These are phyloP conservation scores for Orcinus orca DNA, from an alignment of 2,113 vertebrate species.

Conservation along the genomic window DNA sequence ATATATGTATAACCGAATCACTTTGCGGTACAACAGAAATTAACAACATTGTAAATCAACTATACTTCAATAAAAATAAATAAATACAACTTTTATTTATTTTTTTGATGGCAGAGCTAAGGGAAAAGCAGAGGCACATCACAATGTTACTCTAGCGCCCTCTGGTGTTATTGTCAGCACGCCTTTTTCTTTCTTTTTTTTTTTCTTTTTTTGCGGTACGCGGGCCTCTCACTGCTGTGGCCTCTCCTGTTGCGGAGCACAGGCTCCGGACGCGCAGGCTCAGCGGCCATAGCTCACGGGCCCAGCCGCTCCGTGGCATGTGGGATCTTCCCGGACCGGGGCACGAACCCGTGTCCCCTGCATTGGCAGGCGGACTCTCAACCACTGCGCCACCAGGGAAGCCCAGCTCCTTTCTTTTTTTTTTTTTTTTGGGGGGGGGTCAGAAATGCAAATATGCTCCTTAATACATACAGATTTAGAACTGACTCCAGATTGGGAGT, in stretches of 20 bases:
- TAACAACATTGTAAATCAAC: not conserved
- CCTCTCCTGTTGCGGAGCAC: too few relatives aligned
- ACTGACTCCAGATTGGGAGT: not conserved
- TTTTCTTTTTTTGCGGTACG: too few relatives aligned
- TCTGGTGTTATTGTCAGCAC: slow-evolving; percentile 70
- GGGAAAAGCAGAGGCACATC: not conserved
- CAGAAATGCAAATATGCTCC: not conserved
- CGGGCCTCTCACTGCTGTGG: too few relatives aligned
- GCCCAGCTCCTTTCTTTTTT: not conserved
- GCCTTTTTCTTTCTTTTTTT: not conserved
- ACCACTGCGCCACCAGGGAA: too few relatives aligned
- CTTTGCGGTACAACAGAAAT: not conserved
- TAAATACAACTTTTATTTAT: too few relatives aligned
- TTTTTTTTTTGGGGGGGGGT: not conserved
- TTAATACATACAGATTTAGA: not conserved
- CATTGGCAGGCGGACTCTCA: too few relatives aligned
- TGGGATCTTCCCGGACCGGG: too few relatives aligned
- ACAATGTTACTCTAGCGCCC: slow-evolving; percentile 70
- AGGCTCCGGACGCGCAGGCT: too few relatives aligned
- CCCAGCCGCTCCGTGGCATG: too few relatives aligned
- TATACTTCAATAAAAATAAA: not conserved
- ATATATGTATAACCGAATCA: not conserved
- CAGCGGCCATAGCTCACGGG: too few relatives aligned
- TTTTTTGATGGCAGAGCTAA: not conserved
- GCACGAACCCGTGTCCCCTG: too few relatives aligned